A percentile compares a stretch with the other conserved stretches of the same genome.
These are phyloP conservation scores for Plusia festucae DNA, from an alignment of 2,888 invertebrate species.

Conservation along the genomic window DNA sequence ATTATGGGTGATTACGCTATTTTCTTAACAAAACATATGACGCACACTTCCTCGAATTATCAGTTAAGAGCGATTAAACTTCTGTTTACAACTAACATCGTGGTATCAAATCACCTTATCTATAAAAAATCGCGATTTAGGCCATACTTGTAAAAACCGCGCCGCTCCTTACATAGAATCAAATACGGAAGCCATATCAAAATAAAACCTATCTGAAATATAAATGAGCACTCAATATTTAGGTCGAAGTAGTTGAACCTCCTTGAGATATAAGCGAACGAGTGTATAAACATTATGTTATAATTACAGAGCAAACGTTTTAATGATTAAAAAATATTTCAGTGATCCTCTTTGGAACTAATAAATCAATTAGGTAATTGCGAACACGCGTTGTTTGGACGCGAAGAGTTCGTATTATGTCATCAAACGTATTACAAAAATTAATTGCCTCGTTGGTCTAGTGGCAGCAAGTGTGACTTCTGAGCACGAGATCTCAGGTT, in stretches of 20 bases:
- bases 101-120: conserved; percentile 31
- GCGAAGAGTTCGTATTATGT: conserved; percentile 9
- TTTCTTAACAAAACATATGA: neutral
- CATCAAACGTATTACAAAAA: neutral
- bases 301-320: conserved; percentile 34
- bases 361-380: conserved; percentile 58
- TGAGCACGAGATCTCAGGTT: too few species aligned
- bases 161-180: conserved; percentile 30
- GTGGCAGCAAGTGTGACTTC: too few species aligned
- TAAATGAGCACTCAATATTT: conserved; percentile 74
- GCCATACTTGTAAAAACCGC: conserved; percentile 16
- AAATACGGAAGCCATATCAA: conserved; percentile 62
- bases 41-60: neutral
- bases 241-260: conserved; percentile 77
- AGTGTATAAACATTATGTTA: conserved; percentile 65
- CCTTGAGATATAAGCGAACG: conserved; percentile 71
- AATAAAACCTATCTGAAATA: conserved; percentile 68
- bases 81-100: conserved; percentile 29
- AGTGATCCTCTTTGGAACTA: conserved; percentile 35
- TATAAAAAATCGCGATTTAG: conserved; percentile 38
- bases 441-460: too few species aligned
- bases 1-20: neutral
- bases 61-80: conserved; percentile 18
- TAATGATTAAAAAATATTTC: conserved; percentile 46
- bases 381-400: conserved; percentile 39